Evolutionary conservation across 2,888 invertebrate genomes (phyloP).

Genomic region (Rhagonycha fulva): DNA sequence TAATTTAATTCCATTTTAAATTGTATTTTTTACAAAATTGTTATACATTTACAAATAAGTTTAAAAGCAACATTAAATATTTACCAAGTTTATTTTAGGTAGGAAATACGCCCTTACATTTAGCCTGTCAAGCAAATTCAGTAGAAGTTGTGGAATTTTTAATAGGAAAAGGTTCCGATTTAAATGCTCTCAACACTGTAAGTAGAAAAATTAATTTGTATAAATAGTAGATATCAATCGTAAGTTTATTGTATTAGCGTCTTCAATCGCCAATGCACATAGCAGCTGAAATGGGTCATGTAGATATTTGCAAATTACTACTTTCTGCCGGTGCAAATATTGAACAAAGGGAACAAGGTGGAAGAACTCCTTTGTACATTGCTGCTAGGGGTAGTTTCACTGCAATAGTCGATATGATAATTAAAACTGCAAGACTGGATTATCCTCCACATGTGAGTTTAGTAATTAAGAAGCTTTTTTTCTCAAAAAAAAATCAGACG

Average conservation of each 20-base stretch:
- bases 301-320: slow-evolving; percentile 65
- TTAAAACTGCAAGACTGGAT: slow-evolving; percentile 73
- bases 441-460: slow-evolving; percentile 63
- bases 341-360: slow-evolving; percentile 66
- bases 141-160: slow-evolving; percentile 71
- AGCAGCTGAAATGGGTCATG: slow-evolving; percentile 73
- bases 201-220: slow-evolving; percentile 38
- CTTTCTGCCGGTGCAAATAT: slow-evolving; percentile 69
- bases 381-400: slow-evolving; percentile 83
- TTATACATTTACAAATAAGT: background rate
- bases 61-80: background rate
- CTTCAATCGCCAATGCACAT: slow-evolving; percentile 79
- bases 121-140: slow-evolving; percentile 74
- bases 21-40: background rate
- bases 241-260: slow-evolving; percentile 56
- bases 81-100: slow-evolving; percentile 53
- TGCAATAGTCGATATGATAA: slow-evolving; percentile 81
- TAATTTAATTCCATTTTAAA: background rate
- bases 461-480: slow-evolving; percentile 3
- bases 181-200: slow-evolving; percentile 75
- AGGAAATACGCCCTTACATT: slow-evolving; percentile 75
- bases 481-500: background rate
- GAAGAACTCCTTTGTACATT: slow-evolving; percentile 73
- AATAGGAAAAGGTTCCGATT: slow-evolving; percentile 70
- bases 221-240: background rate